phyloP scores from a whole-genome alignment of 2,888 invertebrate genomes.

The Miltochrista miniata region DNA sequence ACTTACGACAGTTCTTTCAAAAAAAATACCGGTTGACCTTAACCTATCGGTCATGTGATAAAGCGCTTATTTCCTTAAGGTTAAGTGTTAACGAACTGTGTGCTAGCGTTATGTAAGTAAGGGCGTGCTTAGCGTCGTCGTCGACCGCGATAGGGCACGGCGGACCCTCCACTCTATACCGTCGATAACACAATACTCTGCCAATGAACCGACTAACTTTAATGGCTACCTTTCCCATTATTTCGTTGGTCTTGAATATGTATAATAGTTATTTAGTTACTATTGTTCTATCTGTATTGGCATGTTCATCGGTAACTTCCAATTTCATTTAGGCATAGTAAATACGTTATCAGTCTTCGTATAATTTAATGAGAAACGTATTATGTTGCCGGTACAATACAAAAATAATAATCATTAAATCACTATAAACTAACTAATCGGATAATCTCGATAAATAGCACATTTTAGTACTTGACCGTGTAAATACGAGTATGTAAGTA shows the following conservation, averaged over 20 bases:
- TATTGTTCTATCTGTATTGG: too few species aligned
- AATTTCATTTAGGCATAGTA: too few species aligned
- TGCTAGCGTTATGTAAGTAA: slow-evolving; percentile 36
- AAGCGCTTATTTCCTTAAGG: slow-evolving; percentile 35
- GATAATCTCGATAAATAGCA: too few species aligned
- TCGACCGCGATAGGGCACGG: slow-evolving; percentile 46
- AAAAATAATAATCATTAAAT: too few species aligned
- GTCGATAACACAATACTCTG: slow-evolving; percentile 30
- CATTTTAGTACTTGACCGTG: too few species aligned
- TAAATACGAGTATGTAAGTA: too few species aligned
- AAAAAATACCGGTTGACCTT: slow-evolving; percentile 9
- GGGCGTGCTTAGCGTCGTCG: slow-evolving; percentile 42
- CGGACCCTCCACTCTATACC: slow-evolving; percentile 19
- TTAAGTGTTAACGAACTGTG: slow-evolving; percentile 31
- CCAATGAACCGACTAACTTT: slow-evolving; percentile 37
- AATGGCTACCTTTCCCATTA: slow-evolving; percentile 13
- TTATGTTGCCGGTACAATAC: too few species aligned
- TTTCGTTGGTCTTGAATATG: slow-evolving; percentile 11
- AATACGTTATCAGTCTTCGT: too few species aligned
- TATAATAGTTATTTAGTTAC: not conserved
- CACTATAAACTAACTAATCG: too few species aligned
- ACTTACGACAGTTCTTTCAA: too few species aligned
- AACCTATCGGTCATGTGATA: slow-evolving; percentile 27
- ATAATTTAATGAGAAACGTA: too few species aligned
- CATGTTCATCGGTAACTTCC: too few species aligned